phyloP scores from a whole-genome alignment of 1,140 invertebrate genomes.

The Bombus impatiens region DNA sequence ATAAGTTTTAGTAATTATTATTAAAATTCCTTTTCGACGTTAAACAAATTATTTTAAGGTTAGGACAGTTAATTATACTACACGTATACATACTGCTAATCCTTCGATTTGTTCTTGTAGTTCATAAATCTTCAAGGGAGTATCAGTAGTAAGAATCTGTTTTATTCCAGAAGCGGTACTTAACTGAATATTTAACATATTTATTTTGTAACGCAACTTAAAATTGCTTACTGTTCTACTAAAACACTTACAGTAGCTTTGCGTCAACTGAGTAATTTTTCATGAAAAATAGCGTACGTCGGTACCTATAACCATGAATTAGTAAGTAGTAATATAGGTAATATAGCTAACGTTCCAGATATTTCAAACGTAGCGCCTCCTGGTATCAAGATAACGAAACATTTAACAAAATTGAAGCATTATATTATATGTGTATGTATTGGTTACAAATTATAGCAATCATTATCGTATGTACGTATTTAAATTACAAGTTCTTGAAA shows the following conservation, averaged over 20 bases:
- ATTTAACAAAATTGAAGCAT: too few species aligned
- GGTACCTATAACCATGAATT: not conserved
- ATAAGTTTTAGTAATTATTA: slow-evolving; percentile 69
- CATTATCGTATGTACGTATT: not conserved
- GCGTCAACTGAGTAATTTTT: not conserved
- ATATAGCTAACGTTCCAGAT: not conserved
- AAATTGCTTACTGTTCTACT: not conserved
- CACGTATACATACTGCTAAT: slow-evolving; percentile 29
- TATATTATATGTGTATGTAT: too few species aligned
- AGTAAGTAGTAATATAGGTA: not conserved
- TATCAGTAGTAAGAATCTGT: slow-evolving; percentile 19
- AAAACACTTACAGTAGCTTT: not conserved
- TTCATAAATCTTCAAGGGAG: slow-evolving; percentile 7
- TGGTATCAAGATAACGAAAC: not conserved
- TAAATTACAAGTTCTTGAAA: not conserved
- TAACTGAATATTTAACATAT: slow-evolving; percentile 59
- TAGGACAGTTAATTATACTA: slow-evolving; percentile 7
- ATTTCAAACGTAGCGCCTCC: not conserved
- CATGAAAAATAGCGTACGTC: not conserved
- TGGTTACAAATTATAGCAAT: too few species aligned
- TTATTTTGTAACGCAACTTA: not conserved
- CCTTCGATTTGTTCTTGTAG: slow-evolving; percentile 23
- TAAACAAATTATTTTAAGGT: not conserved
- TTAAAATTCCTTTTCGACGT: not conserved
- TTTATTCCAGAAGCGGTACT: not conserved